Evolutionary conservation across 2,888 invertebrate genomes (phyloP).

Genomic region (Epinotia demarniana): DNA sequence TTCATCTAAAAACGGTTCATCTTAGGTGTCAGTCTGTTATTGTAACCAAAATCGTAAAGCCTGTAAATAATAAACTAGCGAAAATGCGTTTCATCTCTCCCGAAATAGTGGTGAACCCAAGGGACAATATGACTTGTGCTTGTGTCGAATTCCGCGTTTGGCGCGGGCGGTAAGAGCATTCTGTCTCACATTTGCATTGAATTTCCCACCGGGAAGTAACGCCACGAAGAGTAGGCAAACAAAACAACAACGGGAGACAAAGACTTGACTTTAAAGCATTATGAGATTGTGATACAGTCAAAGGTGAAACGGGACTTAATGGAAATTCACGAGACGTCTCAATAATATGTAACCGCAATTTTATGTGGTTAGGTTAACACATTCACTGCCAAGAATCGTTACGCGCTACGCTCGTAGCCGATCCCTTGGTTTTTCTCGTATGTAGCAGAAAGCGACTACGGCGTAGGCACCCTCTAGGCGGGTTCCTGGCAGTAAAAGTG

Average conservation of each 20-base stretch:
- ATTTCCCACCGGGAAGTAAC: conserved; percentile 1
- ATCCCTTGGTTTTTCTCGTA: too few species aligned
- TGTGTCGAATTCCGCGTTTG: neutral
- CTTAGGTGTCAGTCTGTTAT: neutral
- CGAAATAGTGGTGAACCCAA: neutral
- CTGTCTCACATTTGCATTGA: conserved; percentile 4
- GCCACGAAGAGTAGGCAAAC: conserved; percentile 4
- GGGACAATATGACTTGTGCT: neutral
- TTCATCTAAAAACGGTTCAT: neutral
- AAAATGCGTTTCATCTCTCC: neutral
- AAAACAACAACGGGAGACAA: conserved; percentile 4
- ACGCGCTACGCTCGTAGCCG: too few species aligned
- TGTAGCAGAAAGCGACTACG: too few species aligned
- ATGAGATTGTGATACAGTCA: neutral
- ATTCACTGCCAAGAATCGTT: too few species aligned
- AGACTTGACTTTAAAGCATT: conserved; percentile 1
- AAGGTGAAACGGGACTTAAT: neutral
- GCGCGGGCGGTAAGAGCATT: neutral
- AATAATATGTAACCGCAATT: neutral
- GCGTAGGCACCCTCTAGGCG: too few species aligned
- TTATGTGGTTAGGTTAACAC: neutral
- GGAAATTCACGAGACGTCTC: neutral
- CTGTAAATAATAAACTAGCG: neutral
- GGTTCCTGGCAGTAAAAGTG: too few species aligned
- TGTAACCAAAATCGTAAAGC: neutral